Evolutionary conservation across 2,797 vertebrate species (phyloP).

Genomic region (Rhinatrema bivittatum): DNA sequence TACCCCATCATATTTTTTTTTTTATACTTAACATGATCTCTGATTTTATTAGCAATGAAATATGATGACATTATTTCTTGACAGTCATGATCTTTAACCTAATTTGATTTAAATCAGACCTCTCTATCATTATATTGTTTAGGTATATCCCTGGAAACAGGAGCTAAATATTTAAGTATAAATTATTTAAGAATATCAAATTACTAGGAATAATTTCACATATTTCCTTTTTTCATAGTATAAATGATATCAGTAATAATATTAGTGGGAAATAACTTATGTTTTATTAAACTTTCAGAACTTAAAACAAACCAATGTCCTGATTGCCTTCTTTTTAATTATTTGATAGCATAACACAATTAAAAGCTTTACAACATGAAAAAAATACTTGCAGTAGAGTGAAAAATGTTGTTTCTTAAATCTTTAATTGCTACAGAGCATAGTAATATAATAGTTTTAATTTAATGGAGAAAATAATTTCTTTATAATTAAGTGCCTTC

Average conservation of each 20-base stretch:
- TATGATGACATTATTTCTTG: constrained; percentile 62
- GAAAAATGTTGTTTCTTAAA: too few relatives aligned
- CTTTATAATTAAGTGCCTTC: too few relatives aligned
- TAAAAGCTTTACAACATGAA: too few relatives aligned
- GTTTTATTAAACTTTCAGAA: too few relatives aligned
- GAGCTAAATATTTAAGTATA: constrained; percentile 34
- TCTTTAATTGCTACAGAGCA: too few relatives aligned
- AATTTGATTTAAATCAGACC: constrained; percentile 69
- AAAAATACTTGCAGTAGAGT: too few relatives aligned
- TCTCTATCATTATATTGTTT: constrained; percentile 58
- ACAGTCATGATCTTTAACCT: constrained; percentile 64
- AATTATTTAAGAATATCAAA: constrained; percentile 43
- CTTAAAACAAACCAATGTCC: too few relatives aligned
- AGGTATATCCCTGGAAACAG: constrained; percentile 58
- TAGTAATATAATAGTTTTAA: too few relatives aligned
- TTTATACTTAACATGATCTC: constrained; percentile 56
- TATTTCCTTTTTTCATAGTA: constrained; percentile 22
- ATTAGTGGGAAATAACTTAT: background rate
- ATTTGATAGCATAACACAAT: too few relatives aligned
- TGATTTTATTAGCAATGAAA: constrained; percentile 50
- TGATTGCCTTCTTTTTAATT: too few relatives aligned
- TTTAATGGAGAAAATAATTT: too few relatives aligned
- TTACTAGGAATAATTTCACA: constrained; percentile 56
- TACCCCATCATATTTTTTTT: too few relatives aligned
- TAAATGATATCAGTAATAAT: constrained; percentile 27